Conservation (phyloP, 2,888 invertebrate species). For the Seira musarum region DNA sequence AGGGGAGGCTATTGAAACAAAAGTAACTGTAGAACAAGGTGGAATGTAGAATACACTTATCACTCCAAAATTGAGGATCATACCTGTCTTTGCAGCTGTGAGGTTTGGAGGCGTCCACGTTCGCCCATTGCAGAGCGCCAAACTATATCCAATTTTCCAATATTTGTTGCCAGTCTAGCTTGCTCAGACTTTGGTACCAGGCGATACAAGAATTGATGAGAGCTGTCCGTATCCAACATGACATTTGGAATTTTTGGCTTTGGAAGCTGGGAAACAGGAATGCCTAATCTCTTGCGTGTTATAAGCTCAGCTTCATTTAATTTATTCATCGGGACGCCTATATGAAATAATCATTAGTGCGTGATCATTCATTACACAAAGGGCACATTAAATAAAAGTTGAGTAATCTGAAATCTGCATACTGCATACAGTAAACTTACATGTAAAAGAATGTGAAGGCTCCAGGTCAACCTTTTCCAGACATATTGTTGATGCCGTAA, state of each 20-base stretch:
- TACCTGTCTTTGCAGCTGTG: conserved; percentile 69
- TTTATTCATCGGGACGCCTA: conserved; percentile 62
- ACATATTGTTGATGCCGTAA: conserved; percentile 92
- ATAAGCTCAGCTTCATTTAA: conserved; percentile 51
- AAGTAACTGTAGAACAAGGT: no score
- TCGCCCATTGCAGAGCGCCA: conserved; percentile 99
- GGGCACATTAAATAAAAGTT: neutral
- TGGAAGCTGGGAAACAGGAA: conserved; percentile 23
- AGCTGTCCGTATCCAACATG: conserved; percentile 87
- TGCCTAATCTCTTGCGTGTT: conserved; percentile 38
- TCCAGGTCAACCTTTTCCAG: conserved; percentile 95
- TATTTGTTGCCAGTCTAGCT: conserved; percentile 86
- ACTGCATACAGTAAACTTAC: conserved; percentile 71
- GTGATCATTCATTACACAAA: neutral
- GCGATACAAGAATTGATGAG: conserved; percentile 96
- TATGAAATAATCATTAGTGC: no score
- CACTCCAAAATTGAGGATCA: neutral
- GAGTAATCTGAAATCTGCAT: conserved; percentile 1
- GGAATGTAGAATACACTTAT: conserved; percentile 5
- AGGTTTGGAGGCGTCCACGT: conserved; percentile 73
- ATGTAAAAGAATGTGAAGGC: conserved; percentile 90
- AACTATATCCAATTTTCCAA: conserved; percentile 97
- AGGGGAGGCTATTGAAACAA: conserved; percentile 82
- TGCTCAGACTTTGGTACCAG: conserved; percentile 86
- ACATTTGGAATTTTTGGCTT: conserved; percentile 71